Conservation (phyloP, 1,140 invertebrate genomes). For the Plectrocnemia conspersa region DNA sequence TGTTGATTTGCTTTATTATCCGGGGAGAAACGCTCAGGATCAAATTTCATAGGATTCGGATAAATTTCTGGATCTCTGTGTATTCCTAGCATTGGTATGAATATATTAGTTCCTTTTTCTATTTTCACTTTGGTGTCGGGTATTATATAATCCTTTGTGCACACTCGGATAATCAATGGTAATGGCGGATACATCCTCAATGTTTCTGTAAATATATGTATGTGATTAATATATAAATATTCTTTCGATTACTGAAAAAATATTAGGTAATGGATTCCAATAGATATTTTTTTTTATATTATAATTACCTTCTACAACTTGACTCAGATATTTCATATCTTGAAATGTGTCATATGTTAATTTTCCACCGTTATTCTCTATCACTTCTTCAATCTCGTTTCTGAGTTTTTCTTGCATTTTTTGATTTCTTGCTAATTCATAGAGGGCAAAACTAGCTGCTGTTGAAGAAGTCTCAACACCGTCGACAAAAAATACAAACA, state of each 20-base stretch:
- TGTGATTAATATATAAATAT: background rate
- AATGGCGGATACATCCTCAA: constrained; percentile 56
- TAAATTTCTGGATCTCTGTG: constrained; percentile 57
- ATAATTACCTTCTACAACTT: constrained; percentile 44
- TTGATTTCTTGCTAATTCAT: constrained; percentile 51
- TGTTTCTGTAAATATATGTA: constrained; percentile 43
- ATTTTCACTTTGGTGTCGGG: constrained; percentile 43
- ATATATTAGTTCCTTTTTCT: constrained; percentile 43
- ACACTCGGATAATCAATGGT: constrained; percentile 43
- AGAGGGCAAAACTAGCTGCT: constrained; percentile 46
- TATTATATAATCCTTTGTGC: constrained; percentile 43
- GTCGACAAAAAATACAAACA: constrained; percentile 49
- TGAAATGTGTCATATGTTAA: constrained; percentile 43
- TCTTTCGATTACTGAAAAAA: background rate
- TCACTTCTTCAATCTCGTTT: constrained; percentile 53
- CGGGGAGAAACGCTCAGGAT: constrained; percentile 33
- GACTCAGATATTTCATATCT: constrained; percentile 48
- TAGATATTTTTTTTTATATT: constrained; percentile 1
- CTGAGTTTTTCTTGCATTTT: constrained; percentile 52
- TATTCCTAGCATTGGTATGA: constrained; percentile 50
- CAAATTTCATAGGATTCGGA: constrained; percentile 40
- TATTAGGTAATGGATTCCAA: too few relatives aligned
- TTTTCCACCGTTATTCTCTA: constrained; percentile 38
- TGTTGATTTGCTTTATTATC: constrained; percentile 31
- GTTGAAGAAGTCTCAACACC: constrained; percentile 59